phyloP scores from a whole-genome alignment of 2,113 vertebrate species.

The Istiophorus platypterus region DNA sequence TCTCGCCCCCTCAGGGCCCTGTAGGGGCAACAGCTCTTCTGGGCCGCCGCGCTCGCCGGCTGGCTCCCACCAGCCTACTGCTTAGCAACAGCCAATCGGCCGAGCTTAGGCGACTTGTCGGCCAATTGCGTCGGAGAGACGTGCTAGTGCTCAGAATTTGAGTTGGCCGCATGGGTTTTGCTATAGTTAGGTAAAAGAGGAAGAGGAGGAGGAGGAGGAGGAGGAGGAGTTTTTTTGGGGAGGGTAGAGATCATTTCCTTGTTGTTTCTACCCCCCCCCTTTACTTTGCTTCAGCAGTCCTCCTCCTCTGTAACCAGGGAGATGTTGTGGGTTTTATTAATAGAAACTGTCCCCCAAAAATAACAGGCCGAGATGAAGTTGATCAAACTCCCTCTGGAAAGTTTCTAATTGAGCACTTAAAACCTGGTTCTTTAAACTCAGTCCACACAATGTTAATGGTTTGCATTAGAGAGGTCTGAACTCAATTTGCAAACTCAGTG shows the following conservation, averaged over 20 bases:
- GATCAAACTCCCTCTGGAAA: slow-evolving; percentile 48
- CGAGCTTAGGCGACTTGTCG: slow-evolving; percentile 71
- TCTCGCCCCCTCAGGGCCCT: slow-evolving; percentile 61
- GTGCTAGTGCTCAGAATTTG: slow-evolving; percentile 84
- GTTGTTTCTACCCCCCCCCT: slow-evolving; percentile 32
- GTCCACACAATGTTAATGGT: neutral
- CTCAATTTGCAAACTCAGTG: neutral
- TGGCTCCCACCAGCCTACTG: slow-evolving; percentile 84
- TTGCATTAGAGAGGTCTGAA: slow-evolving; percentile 1
- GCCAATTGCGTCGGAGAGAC: slow-evolving; percentile 80
- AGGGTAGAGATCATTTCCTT: slow-evolving; percentile 64
- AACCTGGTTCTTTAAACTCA: neutral
- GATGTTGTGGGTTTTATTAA: slow-evolving; percentile 75
- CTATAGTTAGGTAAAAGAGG: slow-evolving; percentile 53
- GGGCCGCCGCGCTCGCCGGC: slow-evolving; percentile 65
- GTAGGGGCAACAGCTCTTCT: slow-evolving; percentile 75
- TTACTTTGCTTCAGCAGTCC: slow-evolving; percentile 37
- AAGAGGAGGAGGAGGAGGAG: slow-evolving; percentile 41
- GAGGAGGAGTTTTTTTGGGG: slow-evolving; percentile 5
- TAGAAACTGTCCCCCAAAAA: slow-evolving; percentile 71
- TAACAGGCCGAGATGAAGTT: slow-evolving; percentile 56
- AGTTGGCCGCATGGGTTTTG: slow-evolving; percentile 79
- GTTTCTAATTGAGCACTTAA: slow-evolving; percentile 25
- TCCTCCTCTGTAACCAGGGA: slow-evolving; percentile 77
- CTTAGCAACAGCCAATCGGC: slow-evolving; percentile 89